These are phyloP conservation scores for Myioborus miniatus DNA, from an alignment of 2,797 vertebrate species.

Conservation along the genomic window DNA sequence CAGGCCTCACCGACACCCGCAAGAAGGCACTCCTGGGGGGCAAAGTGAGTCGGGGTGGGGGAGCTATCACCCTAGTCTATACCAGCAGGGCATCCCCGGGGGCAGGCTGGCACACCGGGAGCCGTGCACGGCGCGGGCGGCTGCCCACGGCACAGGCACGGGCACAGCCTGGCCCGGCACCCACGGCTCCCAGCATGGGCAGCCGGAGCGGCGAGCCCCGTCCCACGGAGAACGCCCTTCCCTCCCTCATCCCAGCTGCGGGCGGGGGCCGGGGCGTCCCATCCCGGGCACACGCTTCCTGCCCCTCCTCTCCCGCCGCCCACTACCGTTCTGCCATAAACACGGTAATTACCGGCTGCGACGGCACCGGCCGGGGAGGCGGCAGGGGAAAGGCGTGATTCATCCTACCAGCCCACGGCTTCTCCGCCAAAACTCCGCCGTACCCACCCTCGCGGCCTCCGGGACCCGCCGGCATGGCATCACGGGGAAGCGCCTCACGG, in stretches of 20 bases:
- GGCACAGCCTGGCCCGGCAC: background rate
- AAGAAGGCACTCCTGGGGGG: background rate
- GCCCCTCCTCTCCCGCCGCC: conserved; percentile 37
- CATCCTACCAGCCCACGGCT: conserved; percentile 10
- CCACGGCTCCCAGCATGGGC: accelerated
- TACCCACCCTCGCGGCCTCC: background rate
- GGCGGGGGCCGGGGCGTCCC: background rate
- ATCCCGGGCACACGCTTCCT: background rate
- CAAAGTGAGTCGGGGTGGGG: accelerated
- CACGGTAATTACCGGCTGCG: conserved; percentile 53
- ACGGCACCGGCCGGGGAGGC: background rate
- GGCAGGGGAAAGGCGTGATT: conserved; percentile 28
- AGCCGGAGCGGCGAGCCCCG: background rate
- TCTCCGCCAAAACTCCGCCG: background rate
- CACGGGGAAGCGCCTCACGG: background rate
- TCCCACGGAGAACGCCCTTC: background rate
- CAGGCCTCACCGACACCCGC: accelerated
- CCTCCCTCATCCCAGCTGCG: background rate
- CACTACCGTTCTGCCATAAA: conserved; percentile 28
- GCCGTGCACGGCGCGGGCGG: background rate
- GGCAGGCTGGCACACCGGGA: background rate
- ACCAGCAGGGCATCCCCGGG: background rate
- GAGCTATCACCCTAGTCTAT: too few species aligned
- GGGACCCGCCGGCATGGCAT: background rate
- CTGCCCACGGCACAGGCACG: background rate